Conservation (phyloP, 1,140 invertebrate genomes). For the Microplitis demolitor region DNA sequence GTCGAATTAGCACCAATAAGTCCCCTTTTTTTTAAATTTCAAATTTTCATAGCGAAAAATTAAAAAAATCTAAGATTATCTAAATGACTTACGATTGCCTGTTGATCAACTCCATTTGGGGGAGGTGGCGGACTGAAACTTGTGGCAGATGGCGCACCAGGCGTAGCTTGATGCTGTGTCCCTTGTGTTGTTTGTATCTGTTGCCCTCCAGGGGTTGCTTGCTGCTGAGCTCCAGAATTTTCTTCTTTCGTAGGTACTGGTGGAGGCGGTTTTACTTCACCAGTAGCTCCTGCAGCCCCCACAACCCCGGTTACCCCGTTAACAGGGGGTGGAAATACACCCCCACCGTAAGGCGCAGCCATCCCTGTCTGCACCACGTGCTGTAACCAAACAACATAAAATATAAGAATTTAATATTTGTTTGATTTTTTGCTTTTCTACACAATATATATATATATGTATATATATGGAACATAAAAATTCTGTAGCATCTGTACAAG, state of each 20-base stretch:
- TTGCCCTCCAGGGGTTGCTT: constrained; percentile 45
- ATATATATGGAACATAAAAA: background rate
- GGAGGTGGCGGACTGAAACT: constrained; percentile 59
- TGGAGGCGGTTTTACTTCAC: constrained; percentile 53
- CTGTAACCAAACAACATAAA: constrained; percentile 67
- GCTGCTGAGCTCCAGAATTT: constrained; percentile 46
- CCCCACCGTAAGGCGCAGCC: constrained; percentile 81
- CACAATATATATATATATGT: background rate
- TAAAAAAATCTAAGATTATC: background rate
- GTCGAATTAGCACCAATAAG: too few relatives aligned
- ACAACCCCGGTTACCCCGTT: constrained; percentile 71
- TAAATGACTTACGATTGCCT: constrained; percentile 51
- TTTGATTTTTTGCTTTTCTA: background rate
- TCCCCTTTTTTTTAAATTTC: background rate
- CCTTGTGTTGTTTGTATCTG: constrained; percentile 49
- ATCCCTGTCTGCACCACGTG: constrained; percentile 95
- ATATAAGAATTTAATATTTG: constrained; percentile 29
- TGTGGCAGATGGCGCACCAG: constrained; percentile 49
- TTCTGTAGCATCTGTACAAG: background rate
- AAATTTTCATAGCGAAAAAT: background rate
- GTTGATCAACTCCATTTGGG: constrained; percentile 58
- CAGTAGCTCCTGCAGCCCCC: constrained; percentile 57
- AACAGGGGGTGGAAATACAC: constrained; percentile 75
- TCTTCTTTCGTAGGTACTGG: constrained; percentile 53
- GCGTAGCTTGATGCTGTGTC: constrained; percentile 45